Evolutionary conservation across 2,888 invertebrate genomes (phyloP), one percentile per base, ranked within the genome.

Genomic region (Noctua janthe): DNA sequence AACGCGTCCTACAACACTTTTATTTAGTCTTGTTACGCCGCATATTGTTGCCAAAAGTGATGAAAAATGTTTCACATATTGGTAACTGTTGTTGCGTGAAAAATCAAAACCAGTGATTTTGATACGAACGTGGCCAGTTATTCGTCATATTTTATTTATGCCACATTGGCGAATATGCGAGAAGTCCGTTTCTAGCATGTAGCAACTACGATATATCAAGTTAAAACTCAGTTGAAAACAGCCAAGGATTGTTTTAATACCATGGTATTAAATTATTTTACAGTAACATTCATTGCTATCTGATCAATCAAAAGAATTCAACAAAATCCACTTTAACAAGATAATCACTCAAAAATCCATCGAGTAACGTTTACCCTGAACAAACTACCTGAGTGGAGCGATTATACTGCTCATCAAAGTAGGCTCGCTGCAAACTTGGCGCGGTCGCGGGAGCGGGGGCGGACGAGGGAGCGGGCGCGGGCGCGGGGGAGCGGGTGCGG

Each of bases 351-450:
- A 66, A 81, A 85, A 79, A 81, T 80, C 82, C 76, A 83, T 87
- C 66, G 64, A 64, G 49, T 56, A 70, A 59, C 74, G 78, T 85
- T 85, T 79, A 71, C 74, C n/a, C 71, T 81, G 86, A 82, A 81
- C 82, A 86, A 84, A 86, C 78, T 87, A 89, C 87, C 83, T 88
- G 87, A 84, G 79, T 71, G 81, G 67, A 76, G 83, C 84, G 86
- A 85, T 90, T 89, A 85, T 84, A 85, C 82, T 69, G 85, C 89
- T 84, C 89, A 89, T 87, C 89, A 87, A 83, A 89, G 87, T 87
- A 84, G 80, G 81, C 86, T 66, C 54, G 76, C 82, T 83, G 75
- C 82, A 71, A 85, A 83, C 78, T 87, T 81, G 76, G 79, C 69
- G 84, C 81, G 81, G 56, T n/a, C 64, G 85, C 81, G 82, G 82